Base-by-base conservation (phyloP, 2,888 invertebrate species). In the Gastracanthus pulcherrimus region DNA sequence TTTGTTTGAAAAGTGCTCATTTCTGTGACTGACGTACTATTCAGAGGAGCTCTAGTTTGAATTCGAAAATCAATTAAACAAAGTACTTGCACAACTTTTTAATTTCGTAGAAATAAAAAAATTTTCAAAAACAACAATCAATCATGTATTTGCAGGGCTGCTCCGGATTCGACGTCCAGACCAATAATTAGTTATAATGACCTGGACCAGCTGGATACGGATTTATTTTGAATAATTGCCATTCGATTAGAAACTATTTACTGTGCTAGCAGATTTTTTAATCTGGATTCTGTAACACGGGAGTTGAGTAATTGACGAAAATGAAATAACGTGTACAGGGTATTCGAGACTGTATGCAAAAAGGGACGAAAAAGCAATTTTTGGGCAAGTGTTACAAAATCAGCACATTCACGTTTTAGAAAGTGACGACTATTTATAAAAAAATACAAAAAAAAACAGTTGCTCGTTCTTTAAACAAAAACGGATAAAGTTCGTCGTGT, bases 131-230 rank as follows among this genome's bases (percentile, higher is more conserved):
- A 71, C 80, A 71, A 66, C 64, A 69, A 64, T 72, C 38, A 74
- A 64, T 75, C 19, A 62, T 86, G 85, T 87, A 84, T 87, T 89
- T 88, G 84, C 90, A 91, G 91, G 89, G 89, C 87, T 86, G 90
- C 89, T 86, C 89, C 91, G 83, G 91, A 90, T 81, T 87, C 90
- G 83, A 86, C 87, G 81, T 87, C 95, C 92, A 94, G 97, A 92
- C 95, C 96, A 92, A 94, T 97, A 92, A 94, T 97, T 92, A 96
- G 95, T 92, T 97, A 97, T 94, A 95, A 96, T 93, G 97, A 97
- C 94, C 94, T 97, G 93, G 97, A 97, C 94, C 96, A 96, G 92
- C 96, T 96, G 93, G 96, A 96, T 92, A 94, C 94, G 91, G 96
- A 96, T 92, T 94, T 95, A 92, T 96, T 96, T 92, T 95, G 93